Conservation (phyloP, 2,888 invertebrate species). For the Drosophila hawaiiensis region DNA sequence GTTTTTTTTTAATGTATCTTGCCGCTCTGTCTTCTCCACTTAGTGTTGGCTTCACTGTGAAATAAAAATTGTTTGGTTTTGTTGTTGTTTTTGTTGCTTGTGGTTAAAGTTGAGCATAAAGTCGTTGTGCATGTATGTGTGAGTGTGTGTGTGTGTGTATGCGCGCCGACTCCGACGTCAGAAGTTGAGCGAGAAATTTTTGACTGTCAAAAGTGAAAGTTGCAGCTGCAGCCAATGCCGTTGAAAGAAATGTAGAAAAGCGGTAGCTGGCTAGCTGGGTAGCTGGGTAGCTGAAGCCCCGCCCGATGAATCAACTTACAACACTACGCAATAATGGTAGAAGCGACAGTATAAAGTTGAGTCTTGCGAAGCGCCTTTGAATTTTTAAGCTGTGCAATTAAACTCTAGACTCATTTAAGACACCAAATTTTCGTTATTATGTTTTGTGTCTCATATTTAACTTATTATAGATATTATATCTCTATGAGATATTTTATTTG, state of each 20-base stretch:
- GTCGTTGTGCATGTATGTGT: slow-evolving; percentile 48
- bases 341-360: slow-evolving; percentile 65
- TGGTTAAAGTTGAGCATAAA: slow-evolving; percentile 74
- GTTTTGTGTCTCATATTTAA: slow-evolving; percentile 17
- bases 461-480: background rate
- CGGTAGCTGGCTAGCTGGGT: slow-evolving; percentile 43
- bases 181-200: slow-evolving; percentile 80
- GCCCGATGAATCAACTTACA: slow-evolving; percentile 66
- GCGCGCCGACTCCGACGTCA: slow-evolving; percentile 50
- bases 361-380: slow-evolving; percentile 39
- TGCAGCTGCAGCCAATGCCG: slow-evolving; percentile 72
- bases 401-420: slow-evolving; percentile 41
- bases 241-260: slow-evolving; percentile 74
- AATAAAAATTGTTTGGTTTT: slow-evolving; percentile 26
- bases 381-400: slow-evolving; percentile 23
- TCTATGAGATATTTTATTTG: slow-evolving; percentile 15
- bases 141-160: slow-evolving; percentile 21
- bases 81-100: slow-evolving; percentile 34
- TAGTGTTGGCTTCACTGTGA: slow-evolving; percentile 34
- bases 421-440: slow-evolving; percentile 51
- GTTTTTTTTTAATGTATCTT: slow-evolving; percentile 44
- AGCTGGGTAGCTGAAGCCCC: slow-evolving; percentile 38
- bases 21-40: slow-evolving; percentile 67
- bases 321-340: background rate
- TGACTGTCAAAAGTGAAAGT: slow-evolving; percentile 82